These are phyloP conservation scores for Herpetotheres cachinnans DNA, from an alignment of 2,113 vertebrate species.

Conservation along the genomic window DNA sequence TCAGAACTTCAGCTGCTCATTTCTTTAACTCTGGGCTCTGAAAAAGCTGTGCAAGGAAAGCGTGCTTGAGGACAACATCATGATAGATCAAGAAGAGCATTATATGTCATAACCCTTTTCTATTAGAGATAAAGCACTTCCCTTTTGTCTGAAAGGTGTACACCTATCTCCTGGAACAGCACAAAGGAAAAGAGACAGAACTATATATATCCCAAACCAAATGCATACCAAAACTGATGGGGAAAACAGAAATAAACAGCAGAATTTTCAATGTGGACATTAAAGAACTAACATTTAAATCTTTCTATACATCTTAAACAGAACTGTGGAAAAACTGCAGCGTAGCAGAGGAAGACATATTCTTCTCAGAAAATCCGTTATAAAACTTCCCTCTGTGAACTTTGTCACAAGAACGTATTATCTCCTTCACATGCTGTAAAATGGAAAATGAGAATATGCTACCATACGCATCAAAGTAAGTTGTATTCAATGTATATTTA, in stretches of 20 bases:
- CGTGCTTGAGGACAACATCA: neutral
- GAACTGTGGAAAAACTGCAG: neutral
- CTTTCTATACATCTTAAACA: neutral
- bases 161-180: neutral
- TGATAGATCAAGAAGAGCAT: neutral
- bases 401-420: neutral
- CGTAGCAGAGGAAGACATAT: neutral
- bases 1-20: slow-evolving; percentile 28
- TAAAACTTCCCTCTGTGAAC: neutral
- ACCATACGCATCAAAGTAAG: neutral
- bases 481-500: neutral
- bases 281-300: neutral
- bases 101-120: neutral
- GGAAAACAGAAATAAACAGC: neutral
- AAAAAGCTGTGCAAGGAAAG: neutral
- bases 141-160: neutral
- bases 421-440: neutral
- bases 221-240: neutral
- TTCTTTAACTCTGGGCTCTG: neutral
- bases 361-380: neutral
- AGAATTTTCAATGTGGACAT: neutral
- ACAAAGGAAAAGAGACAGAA: neutral
- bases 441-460: neutral
- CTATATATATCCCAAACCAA: neutral
- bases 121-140: neutral